Evolutionary conservation across 2,113 vertebrate species (phyloP), one percentile per base, ranked within the genome.

Genomic region (Siniperca chuatsi): DNA sequence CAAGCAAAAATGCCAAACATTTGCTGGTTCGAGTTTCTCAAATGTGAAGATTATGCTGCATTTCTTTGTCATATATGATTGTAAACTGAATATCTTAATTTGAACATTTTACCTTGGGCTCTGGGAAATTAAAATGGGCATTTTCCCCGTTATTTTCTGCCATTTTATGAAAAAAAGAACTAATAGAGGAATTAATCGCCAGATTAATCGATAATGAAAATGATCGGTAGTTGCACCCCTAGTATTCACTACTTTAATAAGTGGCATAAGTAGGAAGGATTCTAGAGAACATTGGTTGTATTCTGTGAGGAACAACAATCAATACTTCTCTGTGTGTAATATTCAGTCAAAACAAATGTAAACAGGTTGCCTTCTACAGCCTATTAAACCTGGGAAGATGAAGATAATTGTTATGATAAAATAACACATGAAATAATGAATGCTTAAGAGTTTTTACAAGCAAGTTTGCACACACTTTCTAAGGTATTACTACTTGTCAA

Each of bases 401-500:
- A 57, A 48, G 10, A 50, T 70, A 48, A 61, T 61, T 75, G n/a
- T 68, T 35, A 58, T 11, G 35, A 55, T 58, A n/a, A 60, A 65
- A 50, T 55, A 81, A 67, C 18, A 75, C 40, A 11, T 71, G 3
- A 78, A 85, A 78, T 69, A 83, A 84, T 82, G 8, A 58, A 76
- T 9, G 37, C 8, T 64, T 60, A 12, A 60, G 35, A 64, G 23
- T 33, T 82, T 88, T 78, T 61, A 83, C 64, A 78, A 82, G 54
- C 16, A 50, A 71, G 46, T 83, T 79, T 81, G 21, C 60, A 42
- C 29, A 61, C 66, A 74, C 58, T 78, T 83, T 86, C 20, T 64
- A 69, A 75, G 84, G 69, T 85, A 64, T 90, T 89, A 81, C 81
- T 60, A 87, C 80, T 88, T 89, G 86, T 94, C 89, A 92, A 93